phyloP scores from a whole-genome alignment of 2,888 invertebrate genomes.

The Drosophila kanekoi region DNA sequence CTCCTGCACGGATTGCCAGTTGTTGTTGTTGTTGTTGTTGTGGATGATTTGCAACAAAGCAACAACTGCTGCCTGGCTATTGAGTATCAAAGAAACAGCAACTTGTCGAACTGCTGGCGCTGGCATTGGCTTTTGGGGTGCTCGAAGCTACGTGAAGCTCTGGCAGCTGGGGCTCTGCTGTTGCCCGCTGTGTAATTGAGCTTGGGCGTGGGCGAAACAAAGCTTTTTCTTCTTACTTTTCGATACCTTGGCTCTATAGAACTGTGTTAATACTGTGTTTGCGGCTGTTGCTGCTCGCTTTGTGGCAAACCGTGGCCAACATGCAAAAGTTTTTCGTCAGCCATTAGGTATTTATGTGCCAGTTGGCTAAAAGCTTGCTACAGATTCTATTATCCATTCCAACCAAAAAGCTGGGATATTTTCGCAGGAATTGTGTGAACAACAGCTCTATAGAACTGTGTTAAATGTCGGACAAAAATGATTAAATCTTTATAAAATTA shows the following conservation, averaged over 20 bases:
- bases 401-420: no score
- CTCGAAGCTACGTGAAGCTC: neutral
- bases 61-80: slow-evolving; percentile 8
- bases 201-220: slow-evolving; percentile 14
- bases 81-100: slow-evolving; percentile 22
- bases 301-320: slow-evolving; percentile 13
- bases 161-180: slow-evolving; percentile 3
- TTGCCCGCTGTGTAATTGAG: slow-evolving; percentile 28
- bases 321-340: slow-evolving; percentile 12
- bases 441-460: no score
- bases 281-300: slow-evolving; percentile 6
- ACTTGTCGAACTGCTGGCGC: slow-evolving; percentile 15
- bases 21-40: slow-evolving; percentile 10
- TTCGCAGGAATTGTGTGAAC: no score
- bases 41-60: slow-evolving; percentile 48
- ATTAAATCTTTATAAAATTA: no score
- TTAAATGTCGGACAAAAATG: no score
- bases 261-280: no score
- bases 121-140: neutral
- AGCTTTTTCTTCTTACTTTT: slow-evolving; percentile 14
- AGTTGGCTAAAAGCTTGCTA: slow-evolving; percentile 1
- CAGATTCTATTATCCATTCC: slow-evolving; percentile 3
- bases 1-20: neutral
- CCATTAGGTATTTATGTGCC: slow-evolving; percentile 15
- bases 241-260: slow-evolving; percentile 24